phyloP scores from a whole-genome alignment of 2,888 invertebrate genomes.

The Lagria hirta region DNA sequence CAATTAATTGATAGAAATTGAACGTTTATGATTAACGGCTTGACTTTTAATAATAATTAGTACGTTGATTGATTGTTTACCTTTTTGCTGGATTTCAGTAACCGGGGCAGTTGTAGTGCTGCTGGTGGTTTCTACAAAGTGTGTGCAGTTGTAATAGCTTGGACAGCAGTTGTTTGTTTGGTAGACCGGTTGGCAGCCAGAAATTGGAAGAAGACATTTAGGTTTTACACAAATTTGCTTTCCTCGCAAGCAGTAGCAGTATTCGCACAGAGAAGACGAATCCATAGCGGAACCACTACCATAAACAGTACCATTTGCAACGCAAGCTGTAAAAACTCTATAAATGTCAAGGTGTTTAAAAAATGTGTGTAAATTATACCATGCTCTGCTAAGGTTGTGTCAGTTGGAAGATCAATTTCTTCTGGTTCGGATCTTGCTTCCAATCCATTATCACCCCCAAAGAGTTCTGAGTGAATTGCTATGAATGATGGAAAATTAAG shows the following conservation, averaged over 20 bases:
- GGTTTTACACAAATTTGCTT: conserved; percentile 76
- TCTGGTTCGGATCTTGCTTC: conserved; percentile 47
- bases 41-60: too few species aligned
- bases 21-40: too few species aligned
- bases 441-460: conserved; percentile 41
- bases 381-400: too few species aligned
- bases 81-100: conserved; percentile 6
- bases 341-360: too few species aligned
- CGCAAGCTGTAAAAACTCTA: conserved; percentile 60
- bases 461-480: conserved; percentile 12
- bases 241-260: conserved; percentile 77
- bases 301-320: conserved; percentile 71
- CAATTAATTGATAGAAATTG: too few species aligned
- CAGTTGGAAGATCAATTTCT: conserved; percentile 32
- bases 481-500: conserved; percentile 1
- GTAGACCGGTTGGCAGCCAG: conserved; percentile 66
- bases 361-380: neutral
- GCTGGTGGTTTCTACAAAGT: conserved; percentile 39
- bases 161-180: conserved; percentile 77
- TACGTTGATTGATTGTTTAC: too few species aligned
- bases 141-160: conserved; percentile 72
- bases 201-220: conserved; percentile 73
- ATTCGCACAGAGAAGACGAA: conserved; percentile 76
- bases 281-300: conserved; percentile 83
- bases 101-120: conserved; percentile 29